phyloP scores from a whole-genome alignment of 2,113 vertebrate species.

The Gadus macrocephalus region DNA sequence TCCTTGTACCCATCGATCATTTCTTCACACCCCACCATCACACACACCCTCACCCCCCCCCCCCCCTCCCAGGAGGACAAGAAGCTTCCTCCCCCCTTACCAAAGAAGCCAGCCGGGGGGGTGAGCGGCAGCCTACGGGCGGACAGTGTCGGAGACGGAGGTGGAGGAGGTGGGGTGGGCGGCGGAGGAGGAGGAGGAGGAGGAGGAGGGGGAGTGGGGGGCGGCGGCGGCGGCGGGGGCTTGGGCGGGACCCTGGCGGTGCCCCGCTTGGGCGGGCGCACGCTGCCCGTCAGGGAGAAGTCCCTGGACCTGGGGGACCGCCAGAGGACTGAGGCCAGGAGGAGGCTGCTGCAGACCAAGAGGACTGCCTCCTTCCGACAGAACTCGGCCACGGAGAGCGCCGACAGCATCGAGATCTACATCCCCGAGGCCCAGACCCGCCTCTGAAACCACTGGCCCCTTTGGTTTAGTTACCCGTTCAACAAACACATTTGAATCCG shows the following conservation, averaged over 20 bases:
- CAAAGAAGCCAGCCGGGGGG: constrained; percentile 76
- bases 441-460: constrained; percentile 74
- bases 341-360: constrained; percentile 92
- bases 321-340: constrained; percentile 91
- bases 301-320: constrained; percentile 82
- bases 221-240: constrained; percentile 33
- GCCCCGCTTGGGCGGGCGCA: constrained; percentile 60
- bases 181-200: constrained; percentile 7
- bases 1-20: constrained; percentile 6
- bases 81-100: constrained; percentile 78
- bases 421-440: constrained; percentile 98
- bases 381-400: constrained; percentile 97
- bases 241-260: constrained; percentile 60
- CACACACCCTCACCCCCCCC: not conserved
- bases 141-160: constrained; percentile 59
- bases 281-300: constrained; percentile 71
- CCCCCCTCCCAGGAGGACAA: constrained; percentile 68
- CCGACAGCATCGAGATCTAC: constrained; percentile 99
- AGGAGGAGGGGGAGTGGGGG: constrained; percentile 16
- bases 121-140: constrained; percentile 70
- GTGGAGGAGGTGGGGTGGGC: not conserved
- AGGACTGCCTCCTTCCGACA: constrained; percentile 93
- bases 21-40: constrained; percentile 16
- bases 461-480: no score
- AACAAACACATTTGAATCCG: no score